These are phyloP conservation scores for Branchipolynoe longqiensis DNA, from an alignment of 2,888 invertebrate species.

Conservation along the genomic window DNA sequence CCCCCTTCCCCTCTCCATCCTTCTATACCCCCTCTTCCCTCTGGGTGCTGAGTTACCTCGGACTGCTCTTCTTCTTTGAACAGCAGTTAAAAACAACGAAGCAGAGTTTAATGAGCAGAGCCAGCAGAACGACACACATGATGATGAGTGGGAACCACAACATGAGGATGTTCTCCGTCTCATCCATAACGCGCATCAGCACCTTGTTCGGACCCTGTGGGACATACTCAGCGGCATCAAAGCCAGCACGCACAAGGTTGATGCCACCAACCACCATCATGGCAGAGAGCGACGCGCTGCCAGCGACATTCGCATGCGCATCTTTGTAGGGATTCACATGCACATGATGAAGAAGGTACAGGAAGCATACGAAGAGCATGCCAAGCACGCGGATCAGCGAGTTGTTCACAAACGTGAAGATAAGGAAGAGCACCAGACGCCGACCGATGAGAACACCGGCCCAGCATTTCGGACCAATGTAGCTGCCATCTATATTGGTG, in stretches of 20 bases:
- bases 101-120: conserved; percentile 63
- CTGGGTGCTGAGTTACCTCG: background rate
- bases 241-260: conserved; percentile 68
- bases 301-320: conserved; percentile 67
- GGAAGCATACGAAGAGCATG: conserved; percentile 68
- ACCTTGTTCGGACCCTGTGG: conserved; percentile 68
- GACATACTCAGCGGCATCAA: conserved; percentile 69
- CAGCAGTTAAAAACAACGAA: conserved; percentile 34
- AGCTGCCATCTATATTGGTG: conserved; percentile 30
- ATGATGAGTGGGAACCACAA: conserved; percentile 68
- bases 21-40: background rate
- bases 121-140: conserved; percentile 66
- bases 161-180: conserved; percentile 67
- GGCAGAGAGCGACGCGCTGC: conserved; percentile 66
- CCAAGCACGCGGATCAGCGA: conserved; percentile 67
- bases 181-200: conserved; percentile 67
- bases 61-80: background rate
- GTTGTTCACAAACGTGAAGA: conserved; percentile 69
- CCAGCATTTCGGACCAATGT: conserved; percentile 66
- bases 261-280: conserved; percentile 68
- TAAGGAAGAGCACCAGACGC: conserved; percentile 65
- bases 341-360: conserved; percentile 68
- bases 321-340: conserved; percentile 69
- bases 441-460: conserved; percentile 67
- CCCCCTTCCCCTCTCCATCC: background rate